Conservation (phyloP, 1,140 invertebrate species). For the Drosophila kohkoa region DNA sequence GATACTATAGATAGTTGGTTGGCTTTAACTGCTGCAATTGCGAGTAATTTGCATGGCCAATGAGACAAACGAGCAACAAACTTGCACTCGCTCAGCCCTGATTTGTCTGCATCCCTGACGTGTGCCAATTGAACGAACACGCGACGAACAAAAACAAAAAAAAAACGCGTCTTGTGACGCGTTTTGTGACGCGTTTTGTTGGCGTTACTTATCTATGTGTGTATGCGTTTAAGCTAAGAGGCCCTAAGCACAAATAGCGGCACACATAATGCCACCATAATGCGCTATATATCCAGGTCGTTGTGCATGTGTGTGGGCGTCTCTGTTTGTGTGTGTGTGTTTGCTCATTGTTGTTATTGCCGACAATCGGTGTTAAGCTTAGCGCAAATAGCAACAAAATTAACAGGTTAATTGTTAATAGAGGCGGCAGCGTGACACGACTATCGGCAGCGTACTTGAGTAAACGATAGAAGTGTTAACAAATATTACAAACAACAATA, state of each 20-base stretch:
- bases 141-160: slow-evolving; percentile 48
- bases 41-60: slow-evolving; percentile 67
- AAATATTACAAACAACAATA: too few species aligned
- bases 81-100: slow-evolving; percentile 36
- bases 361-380: slow-evolving; percentile 39
- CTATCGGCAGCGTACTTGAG: not conserved
- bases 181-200: slow-evolving; percentile 20
- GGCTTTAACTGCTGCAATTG: slow-evolving; percentile 52
- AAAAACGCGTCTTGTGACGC: slow-evolving; percentile 53
- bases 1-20: not conserved
- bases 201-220: slow-evolving; percentile 17
- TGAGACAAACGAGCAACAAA: slow-evolving; percentile 28
- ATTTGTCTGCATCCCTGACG: slow-evolving; percentile 25
- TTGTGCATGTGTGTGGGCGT: not conserved
- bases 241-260: not conserved
- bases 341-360: slow-evolving; percentile 15
- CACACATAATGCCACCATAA: slow-evolving; percentile 3
- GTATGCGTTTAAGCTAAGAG: not conserved
- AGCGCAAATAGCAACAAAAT: slow-evolving; percentile 46
- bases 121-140: slow-evolving; percentile 69
- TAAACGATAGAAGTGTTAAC: too few species aligned
- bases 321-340: slow-evolving; percentile 1
- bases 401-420: slow-evolving; percentile 37
- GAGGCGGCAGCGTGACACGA: slow-evolving; percentile 31
- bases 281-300: slow-evolving; percentile 17